Conservation (phyloP, 2,888 invertebrate genomes). For the Rhagophthalmus giganteus region DNA sequence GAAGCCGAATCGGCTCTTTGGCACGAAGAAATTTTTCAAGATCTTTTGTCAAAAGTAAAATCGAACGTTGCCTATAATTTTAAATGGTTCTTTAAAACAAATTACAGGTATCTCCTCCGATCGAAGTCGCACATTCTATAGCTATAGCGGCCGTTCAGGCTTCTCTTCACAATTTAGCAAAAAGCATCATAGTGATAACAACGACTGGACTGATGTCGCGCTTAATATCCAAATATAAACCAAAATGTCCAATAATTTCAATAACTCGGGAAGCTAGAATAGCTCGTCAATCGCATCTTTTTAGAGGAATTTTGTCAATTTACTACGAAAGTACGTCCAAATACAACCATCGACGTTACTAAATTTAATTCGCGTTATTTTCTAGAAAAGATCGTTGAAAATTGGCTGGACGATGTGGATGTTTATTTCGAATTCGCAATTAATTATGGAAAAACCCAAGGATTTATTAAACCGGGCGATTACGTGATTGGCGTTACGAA, state of each 20-base stretch:
- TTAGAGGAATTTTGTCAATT: conserved; percentile 86
- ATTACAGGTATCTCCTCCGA: conserved; percentile 64
- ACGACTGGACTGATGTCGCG: conserved; percentile 84
- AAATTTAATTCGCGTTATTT: too few relatives aligned
- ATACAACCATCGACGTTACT: neutral
- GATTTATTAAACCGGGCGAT: too few relatives aligned
- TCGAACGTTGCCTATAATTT: too few relatives aligned
- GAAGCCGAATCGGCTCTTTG: conserved; percentile 96
- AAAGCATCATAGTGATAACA: conserved; percentile 87
- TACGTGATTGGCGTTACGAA: too few relatives aligned
- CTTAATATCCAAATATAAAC: conserved; percentile 89
- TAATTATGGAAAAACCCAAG: too few relatives aligned
- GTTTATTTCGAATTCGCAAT: too few relatives aligned
- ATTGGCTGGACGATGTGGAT: too few relatives aligned
- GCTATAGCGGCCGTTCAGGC: conserved; percentile 96
- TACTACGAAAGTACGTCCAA: conserved; percentile 69
- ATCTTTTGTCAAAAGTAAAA: conserved; percentile 64
- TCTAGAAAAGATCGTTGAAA: too few relatives aligned
- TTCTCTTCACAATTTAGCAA: conserved; percentile 82
- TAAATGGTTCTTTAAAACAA: too few relatives aligned
- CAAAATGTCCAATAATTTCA: conserved; percentile 91
- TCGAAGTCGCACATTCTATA: conserved; percentile 86
- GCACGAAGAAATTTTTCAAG: conserved; percentile 86
- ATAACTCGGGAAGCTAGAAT: conserved; percentile 83
- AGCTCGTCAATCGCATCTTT: conserved; percentile 88